phyloP scores from a whole-genome alignment of 1,140 invertebrate genomes.

The Cecropterus lyciades region DNA sequence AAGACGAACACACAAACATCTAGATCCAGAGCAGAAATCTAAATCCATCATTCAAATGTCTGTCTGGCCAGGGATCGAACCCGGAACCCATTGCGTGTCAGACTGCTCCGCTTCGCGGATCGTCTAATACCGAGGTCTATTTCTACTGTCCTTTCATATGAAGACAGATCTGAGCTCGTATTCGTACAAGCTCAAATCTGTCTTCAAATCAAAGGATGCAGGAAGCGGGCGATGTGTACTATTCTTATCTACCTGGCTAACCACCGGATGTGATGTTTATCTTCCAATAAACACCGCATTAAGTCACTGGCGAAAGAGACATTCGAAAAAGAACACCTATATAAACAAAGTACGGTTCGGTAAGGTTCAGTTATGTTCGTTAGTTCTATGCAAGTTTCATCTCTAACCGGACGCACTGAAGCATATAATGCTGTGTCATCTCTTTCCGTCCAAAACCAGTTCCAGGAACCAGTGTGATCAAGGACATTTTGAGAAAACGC shows the following conservation, averaged over 20 bases:
- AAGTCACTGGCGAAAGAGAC: slow-evolving; percentile 21
- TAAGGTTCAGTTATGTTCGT: slow-evolving; percentile 18
- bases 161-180: too few relatives aligned
- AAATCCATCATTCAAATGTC: too few relatives aligned
- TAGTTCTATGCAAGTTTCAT: background rate
- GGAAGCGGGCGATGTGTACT: slow-evolving; percentile 6
- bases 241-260: slow-evolving; percentile 26
- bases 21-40: too few relatives aligned
- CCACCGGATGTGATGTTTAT: slow-evolving; percentile 43
- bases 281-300: slow-evolving; percentile 42
- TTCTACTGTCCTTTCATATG: background rate
- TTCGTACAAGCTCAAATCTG: background rate
- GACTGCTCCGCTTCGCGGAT: too few relatives aligned
- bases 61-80: too few relatives aligned
- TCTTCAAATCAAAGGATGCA: slow-evolving; percentile 17
- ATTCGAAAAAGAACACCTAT: slow-evolving; percentile 17
- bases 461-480: slow-evolving; percentile 27
- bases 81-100: too few relatives aligned
- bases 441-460: slow-evolving; percentile 16
- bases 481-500: slow-evolving; percentile 31
- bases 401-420: slow-evolving; percentile 10
- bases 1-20: too few relatives aligned
- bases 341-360: slow-evolving; percentile 8
- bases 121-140: too few relatives aligned
- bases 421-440: slow-evolving; percentile 7